Base-by-base conservation (phyloP, 2,797 vertebrate species). In the Leucoraja ocellata region DNA sequence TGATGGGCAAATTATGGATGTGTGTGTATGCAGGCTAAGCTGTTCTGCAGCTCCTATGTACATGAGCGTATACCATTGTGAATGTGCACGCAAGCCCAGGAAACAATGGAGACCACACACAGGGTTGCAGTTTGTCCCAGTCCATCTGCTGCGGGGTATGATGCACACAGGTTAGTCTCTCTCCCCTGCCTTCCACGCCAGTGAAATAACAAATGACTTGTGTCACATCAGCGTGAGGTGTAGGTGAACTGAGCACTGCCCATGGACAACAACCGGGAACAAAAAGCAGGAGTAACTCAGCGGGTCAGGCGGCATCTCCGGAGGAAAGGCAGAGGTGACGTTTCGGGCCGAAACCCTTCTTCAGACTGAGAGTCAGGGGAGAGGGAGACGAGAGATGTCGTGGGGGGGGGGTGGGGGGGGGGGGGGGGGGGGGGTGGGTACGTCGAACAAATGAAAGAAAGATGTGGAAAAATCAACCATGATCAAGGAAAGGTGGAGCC, bases 71-170 rank as follows among this genome's bases (percentile, higher is more conserved):
- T 10, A 25, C 54, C 28, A 58, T n/a, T 11, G 14, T 79, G 78
- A 79, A 39, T 79, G 36, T 79, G 7, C 78, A 79, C 8, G 36
- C 78, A 79, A 79, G 78, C 78, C 78, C 32, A 36, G 39, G 46
- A 79, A 39, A 79, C 54, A 86, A 63, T 58, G 25, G 23, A 86
- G 83, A 86, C 83, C 83, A 86, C 83, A 86, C 58, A 86, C 83
- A 84, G 46, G 28, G 23, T 86, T 86, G 54, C n/a, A 86, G n/a
- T 63, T 61, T 61, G 83, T 86, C 83, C 83, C 54, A 13, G 58
- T 25, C 54, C 83, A 86, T 86, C 58, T 86, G 83, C 28, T 86
- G 28, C n/a, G 23, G 16, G 61, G 23, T 86, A 86, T 63, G 28
- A 86, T 58, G 58, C 28, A 86, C 23, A 86, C 10, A 61, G 58